Percentiles rank a stretch among this genome's conserved stretches.
Conservation (phyloP, 1,140 invertebrate species). For the Bradynema listronoti region DNA sequence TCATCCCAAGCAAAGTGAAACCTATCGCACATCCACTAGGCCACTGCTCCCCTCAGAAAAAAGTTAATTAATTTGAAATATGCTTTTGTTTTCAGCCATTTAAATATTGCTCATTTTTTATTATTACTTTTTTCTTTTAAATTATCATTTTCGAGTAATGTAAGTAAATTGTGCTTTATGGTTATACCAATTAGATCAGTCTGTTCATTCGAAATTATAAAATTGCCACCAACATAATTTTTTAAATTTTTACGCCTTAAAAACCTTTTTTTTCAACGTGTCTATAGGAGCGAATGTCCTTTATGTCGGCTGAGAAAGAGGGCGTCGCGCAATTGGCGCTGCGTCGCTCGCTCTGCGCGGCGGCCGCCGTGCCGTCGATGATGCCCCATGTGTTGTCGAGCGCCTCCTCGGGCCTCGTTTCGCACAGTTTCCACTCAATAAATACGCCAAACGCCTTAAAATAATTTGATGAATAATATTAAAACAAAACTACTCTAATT, state of each 20-base stretch:
- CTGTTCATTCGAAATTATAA: not conserved
- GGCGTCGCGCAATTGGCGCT: not conserved
- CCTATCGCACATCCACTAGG: no score
- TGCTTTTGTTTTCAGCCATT: no score
- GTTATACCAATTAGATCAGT: conserved; percentile 5
- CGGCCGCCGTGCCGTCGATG: conserved; percentile 27
- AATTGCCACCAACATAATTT: not conserved
- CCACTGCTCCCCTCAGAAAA: no score
- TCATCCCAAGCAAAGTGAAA: no score
- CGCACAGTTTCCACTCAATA: conserved; percentile 43
- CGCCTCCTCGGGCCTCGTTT: conserved; percentile 21
- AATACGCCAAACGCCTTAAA: conserved; percentile 37
- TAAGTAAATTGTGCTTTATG: no score
- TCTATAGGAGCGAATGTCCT: conserved; percentile 39
- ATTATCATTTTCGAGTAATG: no score
- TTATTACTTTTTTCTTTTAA: no score
- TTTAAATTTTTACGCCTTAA: not conserved
- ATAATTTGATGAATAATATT: no score
- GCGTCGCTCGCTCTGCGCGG: conserved; percentile 2
- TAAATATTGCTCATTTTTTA: no score
- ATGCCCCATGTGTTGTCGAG: conserved; percentile 36
- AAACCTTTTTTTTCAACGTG: conserved; percentile 33
- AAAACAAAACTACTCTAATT: no score
- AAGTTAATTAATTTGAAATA: no score
- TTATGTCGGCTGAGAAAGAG: conserved; percentile 34